Evolutionary conservation across 2,113 vertebrate genomes (phyloP).

Genomic region (Felis chaus): DNA sequence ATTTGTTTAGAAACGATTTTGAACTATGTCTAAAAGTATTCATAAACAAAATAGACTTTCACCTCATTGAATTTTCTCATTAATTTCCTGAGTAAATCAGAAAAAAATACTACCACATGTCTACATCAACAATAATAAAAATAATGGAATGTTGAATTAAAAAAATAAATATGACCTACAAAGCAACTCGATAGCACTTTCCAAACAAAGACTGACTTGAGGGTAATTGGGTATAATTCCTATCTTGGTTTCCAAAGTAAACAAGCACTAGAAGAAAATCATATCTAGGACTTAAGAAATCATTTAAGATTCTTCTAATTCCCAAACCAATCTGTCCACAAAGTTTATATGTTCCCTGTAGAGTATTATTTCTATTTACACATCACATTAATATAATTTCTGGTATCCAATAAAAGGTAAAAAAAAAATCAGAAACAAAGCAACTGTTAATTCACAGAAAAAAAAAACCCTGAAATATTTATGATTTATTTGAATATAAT

Average conservation of each 20-base stretch:
- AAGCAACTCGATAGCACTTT: background rate
- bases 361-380: background rate
- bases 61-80: no score
- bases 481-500: background rate
- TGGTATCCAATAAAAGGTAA: background rate
- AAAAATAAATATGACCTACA: background rate
- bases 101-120: background rate
- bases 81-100: background rate
- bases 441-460: background rate
- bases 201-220: background rate
- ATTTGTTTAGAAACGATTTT: background rate
- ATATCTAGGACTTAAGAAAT: background rate
- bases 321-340: background rate
- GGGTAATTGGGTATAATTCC: background rate
- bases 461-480: background rate
- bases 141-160: background rate
- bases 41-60: background rate
- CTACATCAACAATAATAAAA: background rate
- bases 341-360: background rate
- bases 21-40: background rate
- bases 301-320: background rate
- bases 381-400: background rate
- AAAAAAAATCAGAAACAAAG: background rate
- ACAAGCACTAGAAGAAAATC: background rate
- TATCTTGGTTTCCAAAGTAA: conserved; percentile 30